A percentile compares a stretch with the other conserved stretches of the same genome.
Conservation (phyloP, 2,888 invertebrate species). For the Chrysolina oricalcia region DNA sequence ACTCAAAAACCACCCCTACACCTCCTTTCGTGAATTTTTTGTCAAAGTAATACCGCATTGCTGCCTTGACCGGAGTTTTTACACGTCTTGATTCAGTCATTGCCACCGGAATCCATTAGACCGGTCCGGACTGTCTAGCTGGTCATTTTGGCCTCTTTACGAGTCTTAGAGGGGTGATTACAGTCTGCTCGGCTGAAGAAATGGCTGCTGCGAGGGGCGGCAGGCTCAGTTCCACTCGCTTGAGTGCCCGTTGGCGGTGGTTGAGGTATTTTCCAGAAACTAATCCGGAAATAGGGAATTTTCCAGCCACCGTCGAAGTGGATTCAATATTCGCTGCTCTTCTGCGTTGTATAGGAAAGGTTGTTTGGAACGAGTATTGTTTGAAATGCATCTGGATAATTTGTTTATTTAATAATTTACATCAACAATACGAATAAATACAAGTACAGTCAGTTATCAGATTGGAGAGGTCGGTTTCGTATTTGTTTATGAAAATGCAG, state of each 20-base stretch:
- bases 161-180: constrained; percentile 71
- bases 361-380: too few species aligned
- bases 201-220: constrained; percentile 65
- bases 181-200: constrained; percentile 67
- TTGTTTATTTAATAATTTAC: too few species aligned
- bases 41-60: not conserved
- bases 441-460: too few species aligned
- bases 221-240: constrained; percentile 65
- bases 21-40: not conserved
- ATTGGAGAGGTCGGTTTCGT: too few species aligned
- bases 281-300: not conserved
- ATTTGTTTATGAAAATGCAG: too few species aligned
- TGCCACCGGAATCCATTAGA: constrained; percentile 66
- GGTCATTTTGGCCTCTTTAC: constrained; percentile 71
- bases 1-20: too few species aligned
- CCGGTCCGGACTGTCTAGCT: constrained; percentile 69
- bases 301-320: not conserved
- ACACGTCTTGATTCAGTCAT: constrained; percentile 34
- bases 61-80: not conserved
- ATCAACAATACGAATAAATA: too few species aligned
- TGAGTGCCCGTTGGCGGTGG: constrained; percentile 49
- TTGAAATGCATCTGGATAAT: too few species aligned
- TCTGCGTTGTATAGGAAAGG: too few species aligned
- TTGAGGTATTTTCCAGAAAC: constrained; percentile 18
- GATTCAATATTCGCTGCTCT: too few species aligned